phyloP scores from a whole-genome alignment of 1,140 invertebrate genomes.

The Steinernema khuongi region DNA sequence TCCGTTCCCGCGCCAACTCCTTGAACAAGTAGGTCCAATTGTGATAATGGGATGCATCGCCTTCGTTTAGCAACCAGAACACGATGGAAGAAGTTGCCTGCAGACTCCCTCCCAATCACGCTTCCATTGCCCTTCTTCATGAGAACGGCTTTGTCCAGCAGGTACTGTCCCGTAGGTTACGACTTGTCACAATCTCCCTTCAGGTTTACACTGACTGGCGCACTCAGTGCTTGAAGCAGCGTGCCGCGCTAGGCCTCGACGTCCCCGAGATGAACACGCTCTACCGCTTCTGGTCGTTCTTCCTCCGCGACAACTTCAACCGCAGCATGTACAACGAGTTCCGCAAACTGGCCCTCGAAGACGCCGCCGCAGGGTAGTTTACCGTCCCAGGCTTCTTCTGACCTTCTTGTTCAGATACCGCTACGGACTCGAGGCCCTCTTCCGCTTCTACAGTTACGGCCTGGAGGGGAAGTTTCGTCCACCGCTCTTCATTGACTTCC shows the following conservation, averaged over 20 bases:
- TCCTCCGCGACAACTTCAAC: conserved; percentile 95
- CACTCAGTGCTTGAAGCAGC: conserved; percentile 60
- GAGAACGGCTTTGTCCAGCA: conserved; percentile 96
- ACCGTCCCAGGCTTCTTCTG: neutral
- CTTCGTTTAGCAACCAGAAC: neutral
- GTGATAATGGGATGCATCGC: neutral
- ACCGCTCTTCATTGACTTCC: conserved; percentile 89
- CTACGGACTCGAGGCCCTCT: conserved; percentile 84
- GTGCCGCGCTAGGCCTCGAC: conserved; percentile 82
- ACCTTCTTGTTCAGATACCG: conserved; percentile 59
- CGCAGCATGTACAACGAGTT: conserved; percentile 97
- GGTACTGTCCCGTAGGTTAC: conserved; percentile 60
- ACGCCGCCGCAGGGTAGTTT: conserved; percentile 75
- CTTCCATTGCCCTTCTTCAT: conserved; percentile 85
- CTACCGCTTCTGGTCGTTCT: conserved; percentile 99
- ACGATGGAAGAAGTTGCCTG: conserved; percentile 44
- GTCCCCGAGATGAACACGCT: conserved; percentile 94
- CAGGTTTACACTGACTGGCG: conserved; percentile 52
- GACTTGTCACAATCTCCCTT: conserved; percentile 22
- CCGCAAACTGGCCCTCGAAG: conserved; percentile 78
- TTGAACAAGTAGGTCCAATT: neutral
- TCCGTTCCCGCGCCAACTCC: conserved; percentile 60
- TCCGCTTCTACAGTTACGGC: conserved; percentile 97
- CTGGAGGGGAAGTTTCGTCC: conserved; percentile 87
- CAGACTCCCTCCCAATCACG: conserved; percentile 76